A percentile compares a stretch with the other conserved stretches of the same genome.
phyloP scores from a whole-genome alignment of 2,888 invertebrate species.

The Caenorhabditis sulstoni region DNA sequence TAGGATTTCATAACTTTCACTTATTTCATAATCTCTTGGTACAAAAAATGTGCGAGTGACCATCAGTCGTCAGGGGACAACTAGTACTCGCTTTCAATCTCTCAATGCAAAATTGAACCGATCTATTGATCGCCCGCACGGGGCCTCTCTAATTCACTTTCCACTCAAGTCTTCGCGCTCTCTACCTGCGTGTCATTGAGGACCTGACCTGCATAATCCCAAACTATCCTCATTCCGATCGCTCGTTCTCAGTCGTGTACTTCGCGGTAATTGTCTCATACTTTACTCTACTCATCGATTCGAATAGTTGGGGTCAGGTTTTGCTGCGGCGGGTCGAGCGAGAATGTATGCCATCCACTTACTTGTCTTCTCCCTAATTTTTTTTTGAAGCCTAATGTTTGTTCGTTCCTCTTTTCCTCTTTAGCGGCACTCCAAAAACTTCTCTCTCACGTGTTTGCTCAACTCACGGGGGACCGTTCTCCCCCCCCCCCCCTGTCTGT shows the following conservation, averaged over 20 bases:
- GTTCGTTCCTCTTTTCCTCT: conserved; percentile 26
- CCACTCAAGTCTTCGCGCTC: conserved; percentile 23
- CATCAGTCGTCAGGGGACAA: too few species aligned
- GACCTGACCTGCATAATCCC: conserved; percentile 59
- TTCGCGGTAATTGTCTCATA: conserved; percentile 51
- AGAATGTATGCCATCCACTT: conserved; percentile 34
- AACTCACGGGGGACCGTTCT: too few species aligned
- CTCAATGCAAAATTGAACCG: neutral
- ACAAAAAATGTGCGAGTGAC: too few species aligned
- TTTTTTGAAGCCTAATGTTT: conserved; percentile 16
- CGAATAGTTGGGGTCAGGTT: conserved; percentile 21
- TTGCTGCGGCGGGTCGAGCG: neutral
- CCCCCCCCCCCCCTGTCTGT: too few species aligned
- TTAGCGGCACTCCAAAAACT: neutral
- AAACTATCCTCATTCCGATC: conserved; percentile 34
- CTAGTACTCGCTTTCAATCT: too few species aligned
- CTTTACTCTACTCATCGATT: conserved; percentile 24
- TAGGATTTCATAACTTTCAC: too few species aligned
- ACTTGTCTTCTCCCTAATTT: conserved; percentile 21
- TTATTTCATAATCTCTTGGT: too few species aligned
- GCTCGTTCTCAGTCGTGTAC: conserved; percentile 37
- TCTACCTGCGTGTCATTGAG: conserved; percentile 49
- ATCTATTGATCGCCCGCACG: conserved; percentile 19
- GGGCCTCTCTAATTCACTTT: conserved; percentile 24
- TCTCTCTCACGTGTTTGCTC: too few species aligned